Percentiles rank a stretch among this genome's conserved stretches.
Conservation (phyloP, 1,140 invertebrate species). For the Chelonus insularis region DNA sequence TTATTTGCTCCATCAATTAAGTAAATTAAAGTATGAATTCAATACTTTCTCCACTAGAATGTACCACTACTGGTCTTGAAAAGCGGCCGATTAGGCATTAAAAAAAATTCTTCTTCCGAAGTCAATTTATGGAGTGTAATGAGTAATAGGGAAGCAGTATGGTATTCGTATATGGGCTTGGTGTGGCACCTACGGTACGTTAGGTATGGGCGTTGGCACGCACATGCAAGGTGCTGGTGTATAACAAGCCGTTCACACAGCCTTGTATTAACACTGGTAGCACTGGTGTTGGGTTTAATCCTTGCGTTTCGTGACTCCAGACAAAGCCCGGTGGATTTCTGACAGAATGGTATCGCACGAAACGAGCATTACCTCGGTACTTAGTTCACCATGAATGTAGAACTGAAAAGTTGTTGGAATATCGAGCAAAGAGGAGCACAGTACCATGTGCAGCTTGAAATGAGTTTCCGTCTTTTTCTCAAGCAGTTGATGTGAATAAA, state of each 20-base stretch:
- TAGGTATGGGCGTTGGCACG: constrained; percentile 15
- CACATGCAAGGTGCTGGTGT: constrained; percentile 1
- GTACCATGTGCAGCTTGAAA: too few species aligned
- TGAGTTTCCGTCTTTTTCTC: too few species aligned
- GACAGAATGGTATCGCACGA: constrained; percentile 58
- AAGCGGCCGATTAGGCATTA: too few species aligned
- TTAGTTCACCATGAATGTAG: constrained; percentile 32
- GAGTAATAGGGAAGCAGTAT: neutral
- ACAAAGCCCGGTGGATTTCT: constrained; percentile 60
- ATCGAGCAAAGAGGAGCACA: too few species aligned
- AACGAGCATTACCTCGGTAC: constrained; percentile 57
- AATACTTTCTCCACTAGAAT: too few species aligned
- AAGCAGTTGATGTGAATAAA: too few species aligned
- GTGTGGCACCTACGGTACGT: neutral
- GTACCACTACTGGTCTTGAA: too few species aligned
- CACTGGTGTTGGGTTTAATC: constrained; percentile 51
- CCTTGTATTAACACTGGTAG: constrained; percentile 28
- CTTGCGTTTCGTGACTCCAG: constrained; percentile 58
- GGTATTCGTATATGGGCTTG: constrained; percentile 7
- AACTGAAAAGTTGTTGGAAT: too few species aligned
- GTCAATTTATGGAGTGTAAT: too few species aligned
- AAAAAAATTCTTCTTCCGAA: too few species aligned
- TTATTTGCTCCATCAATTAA: too few species aligned
- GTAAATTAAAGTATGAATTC: too few species aligned
- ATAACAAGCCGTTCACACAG: constrained; percentile 24